Conservation (phyloP, 2,113 vertebrate genomes). For the Apodemus speciosus region DNA sequence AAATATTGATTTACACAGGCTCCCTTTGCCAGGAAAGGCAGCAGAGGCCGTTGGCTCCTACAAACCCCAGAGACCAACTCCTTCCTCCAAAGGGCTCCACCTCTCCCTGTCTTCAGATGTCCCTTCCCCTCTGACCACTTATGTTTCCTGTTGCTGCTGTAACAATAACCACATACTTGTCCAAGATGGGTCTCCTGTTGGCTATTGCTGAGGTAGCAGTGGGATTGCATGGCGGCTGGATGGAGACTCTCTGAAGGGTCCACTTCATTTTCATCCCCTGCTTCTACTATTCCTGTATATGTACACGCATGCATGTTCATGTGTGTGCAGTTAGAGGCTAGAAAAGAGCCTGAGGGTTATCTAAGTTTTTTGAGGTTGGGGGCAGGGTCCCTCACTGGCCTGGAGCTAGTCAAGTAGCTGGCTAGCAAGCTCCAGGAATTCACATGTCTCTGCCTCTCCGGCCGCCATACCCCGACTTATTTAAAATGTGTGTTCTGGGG, state of each 20-base stretch:
- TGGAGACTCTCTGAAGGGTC: background rate
- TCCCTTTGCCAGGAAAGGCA: background rate
- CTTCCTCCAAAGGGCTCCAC: background rate
- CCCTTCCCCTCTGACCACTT: background rate
- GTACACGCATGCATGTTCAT: background rate
- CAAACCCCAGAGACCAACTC: background rate
- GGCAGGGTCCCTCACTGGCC: background rate
- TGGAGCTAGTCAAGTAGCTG: background rate
- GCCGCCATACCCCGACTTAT: background rate
- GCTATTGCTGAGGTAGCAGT: background rate
- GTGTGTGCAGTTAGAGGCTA: background rate
- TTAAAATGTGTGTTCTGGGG: background rate
- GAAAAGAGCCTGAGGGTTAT: rapidly evolving
- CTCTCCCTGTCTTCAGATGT: background rate
- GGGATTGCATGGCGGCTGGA: background rate
- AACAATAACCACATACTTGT: background rate
- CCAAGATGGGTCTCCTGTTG: background rate
- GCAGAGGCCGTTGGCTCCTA: background rate
- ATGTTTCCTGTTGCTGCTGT: background rate
- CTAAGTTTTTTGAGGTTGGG: background rate
- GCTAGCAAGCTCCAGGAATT: background rate
- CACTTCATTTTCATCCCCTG: background rate
- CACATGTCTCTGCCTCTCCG: background rate
- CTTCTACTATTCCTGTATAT: background rate
- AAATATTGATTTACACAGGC: background rate